A percentile compares a stretch with the other conserved stretches of the same genome.
These are phyloP conservation scores for Zoanthus sociatus DNA, from an alignment of 92 coral and sea anemone genomes.

Conservation along the genomic window DNA sequence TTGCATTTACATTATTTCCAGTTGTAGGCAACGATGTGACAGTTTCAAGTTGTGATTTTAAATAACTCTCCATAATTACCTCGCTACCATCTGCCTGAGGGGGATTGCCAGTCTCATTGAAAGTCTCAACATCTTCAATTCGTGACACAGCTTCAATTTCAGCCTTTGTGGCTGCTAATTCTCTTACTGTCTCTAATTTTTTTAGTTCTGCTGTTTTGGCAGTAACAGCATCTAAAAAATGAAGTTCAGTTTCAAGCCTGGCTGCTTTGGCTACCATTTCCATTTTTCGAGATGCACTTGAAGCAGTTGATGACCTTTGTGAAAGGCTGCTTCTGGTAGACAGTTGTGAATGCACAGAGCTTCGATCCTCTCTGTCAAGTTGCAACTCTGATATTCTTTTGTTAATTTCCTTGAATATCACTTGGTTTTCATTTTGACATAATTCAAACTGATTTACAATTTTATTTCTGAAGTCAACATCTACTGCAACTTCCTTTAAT, in stretches of 20 bases:
- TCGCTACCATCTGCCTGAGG: not conserved
- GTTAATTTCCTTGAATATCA: not conserved
- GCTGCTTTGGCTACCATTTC: not conserved
- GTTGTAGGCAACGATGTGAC: not conserved
- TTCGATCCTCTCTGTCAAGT: not conserved
- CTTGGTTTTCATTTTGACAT: not conserved
- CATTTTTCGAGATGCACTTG: not conserved
- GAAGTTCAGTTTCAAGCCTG: constrained; percentile 6
- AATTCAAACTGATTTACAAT: not conserved
- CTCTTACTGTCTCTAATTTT: not conserved
- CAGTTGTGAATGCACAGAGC: not conserved
- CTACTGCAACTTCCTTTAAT: not conserved
- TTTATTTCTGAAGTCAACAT: not conserved
- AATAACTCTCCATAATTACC: not conserved
- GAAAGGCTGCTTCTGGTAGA: not conserved
- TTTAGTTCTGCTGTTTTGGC: not conserved
- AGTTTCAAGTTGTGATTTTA: not conserved
- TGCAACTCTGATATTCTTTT: not conserved
- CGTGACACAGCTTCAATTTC: not conserved
- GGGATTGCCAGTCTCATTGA: not conserved
- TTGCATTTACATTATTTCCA: not conserved
- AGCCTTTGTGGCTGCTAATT: not conserved
- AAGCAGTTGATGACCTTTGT: not conserved
- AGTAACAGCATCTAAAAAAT: not conserved
- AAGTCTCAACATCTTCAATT: not conserved